Percentiles rank a stretch among this genome's conserved stretches.
Conservation (phyloP, 2,888 invertebrate genomes). For the Xiphydria camelus region DNA sequence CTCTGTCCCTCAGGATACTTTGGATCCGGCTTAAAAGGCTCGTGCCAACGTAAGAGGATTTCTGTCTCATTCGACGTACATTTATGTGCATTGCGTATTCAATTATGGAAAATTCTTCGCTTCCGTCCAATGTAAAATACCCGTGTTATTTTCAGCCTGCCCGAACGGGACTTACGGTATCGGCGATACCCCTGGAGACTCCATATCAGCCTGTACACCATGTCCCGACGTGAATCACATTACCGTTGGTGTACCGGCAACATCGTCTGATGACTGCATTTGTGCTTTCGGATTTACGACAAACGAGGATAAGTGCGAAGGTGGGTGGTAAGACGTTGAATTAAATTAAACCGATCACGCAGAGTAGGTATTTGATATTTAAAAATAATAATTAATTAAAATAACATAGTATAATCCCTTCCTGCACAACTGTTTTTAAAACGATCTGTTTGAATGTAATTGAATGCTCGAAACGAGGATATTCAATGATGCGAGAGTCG, state of each 20-base stretch:
- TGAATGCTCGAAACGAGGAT: no score
- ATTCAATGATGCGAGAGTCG: no score
- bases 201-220: constrained; percentile 57
- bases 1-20: constrained; percentile 68
- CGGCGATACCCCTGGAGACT: constrained; percentile 60
- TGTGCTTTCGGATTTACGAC: constrained; percentile 67
- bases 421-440: no score
- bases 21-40: constrained; percentile 65
- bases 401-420: background rate
- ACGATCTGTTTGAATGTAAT: no score
- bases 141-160: constrained; percentile 61
- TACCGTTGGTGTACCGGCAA: constrained; percentile 62
- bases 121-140: constrained; percentile 3
- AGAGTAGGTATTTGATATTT: background rate
- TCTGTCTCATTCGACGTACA: background rate
- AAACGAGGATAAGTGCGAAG: constrained; percentile 62
- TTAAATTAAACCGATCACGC: background rate
- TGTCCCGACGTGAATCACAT: constrained; percentile 70
- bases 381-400: background rate
- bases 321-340: constrained; percentile 45
- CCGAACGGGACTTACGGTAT: constrained; percentile 66
- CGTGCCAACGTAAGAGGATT: constrained; percentile 63
- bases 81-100: no score
- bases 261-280: constrained; percentile 62
- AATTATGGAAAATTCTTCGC: background rate